Percentiles rank a stretch among this genome's conserved stretches.
Evolutionary conservation across 2,113 vertebrate genomes (phyloP).

Genomic region (Indicator indicator): DNA sequence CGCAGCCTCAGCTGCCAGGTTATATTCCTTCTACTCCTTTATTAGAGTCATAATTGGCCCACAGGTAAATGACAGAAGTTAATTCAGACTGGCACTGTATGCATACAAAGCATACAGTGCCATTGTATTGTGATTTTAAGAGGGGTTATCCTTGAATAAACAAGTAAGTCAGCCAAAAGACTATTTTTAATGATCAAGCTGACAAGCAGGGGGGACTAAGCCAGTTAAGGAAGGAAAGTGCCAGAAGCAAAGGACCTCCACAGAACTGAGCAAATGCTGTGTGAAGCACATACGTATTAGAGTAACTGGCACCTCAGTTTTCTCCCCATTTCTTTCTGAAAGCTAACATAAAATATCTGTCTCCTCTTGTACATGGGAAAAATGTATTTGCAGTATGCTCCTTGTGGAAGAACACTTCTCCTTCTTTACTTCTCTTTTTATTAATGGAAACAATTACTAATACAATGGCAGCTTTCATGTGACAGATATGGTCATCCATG

Average conservation of each 20-base stretch:
- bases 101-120: neutral
- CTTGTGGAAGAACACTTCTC: neutral
- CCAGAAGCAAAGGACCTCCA: neutral
- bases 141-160: neutral
- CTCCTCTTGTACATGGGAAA: neutral
- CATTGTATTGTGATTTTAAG: neutral
- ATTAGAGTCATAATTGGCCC: neutral
- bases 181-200: neutral
- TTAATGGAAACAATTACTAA: neutral
- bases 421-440: neutral
- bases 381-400: neutral
- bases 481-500: neutral
- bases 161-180: neutral
- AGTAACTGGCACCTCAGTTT: neutral
- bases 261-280: neutral
- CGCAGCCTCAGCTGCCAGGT: neutral
- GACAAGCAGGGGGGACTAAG: neutral
- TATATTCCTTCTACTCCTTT: neutral
- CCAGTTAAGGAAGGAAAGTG: neutral
- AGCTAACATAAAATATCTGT: neutral
- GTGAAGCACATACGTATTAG: neutral
- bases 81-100: neutral
- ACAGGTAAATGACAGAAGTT: neutral
- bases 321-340: neutral
- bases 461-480: neutral